Percentiles rank a stretch among this genome's conserved stretches.
phyloP scores from a whole-genome alignment of 2,888 invertebrate species.

The Amorpha juglandis region DNA sequence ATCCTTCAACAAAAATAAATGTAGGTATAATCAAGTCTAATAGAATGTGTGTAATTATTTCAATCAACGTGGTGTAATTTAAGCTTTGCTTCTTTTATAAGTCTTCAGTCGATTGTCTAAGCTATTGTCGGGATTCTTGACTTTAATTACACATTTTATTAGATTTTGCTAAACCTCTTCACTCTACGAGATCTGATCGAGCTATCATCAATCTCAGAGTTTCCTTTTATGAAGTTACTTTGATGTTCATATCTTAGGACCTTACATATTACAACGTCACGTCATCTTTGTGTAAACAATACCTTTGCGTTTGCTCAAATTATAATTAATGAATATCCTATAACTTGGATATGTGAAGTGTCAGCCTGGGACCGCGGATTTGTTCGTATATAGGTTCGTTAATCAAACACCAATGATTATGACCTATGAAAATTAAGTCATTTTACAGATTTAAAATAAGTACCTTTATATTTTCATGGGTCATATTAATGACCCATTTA shows the following conservation, averaged over 20 bases:
- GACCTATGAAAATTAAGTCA: too few relatives aligned
- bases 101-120: slow-evolving; percentile 52
- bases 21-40: slow-evolving; percentile 25
- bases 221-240: slow-evolving; percentile 27
- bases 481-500: too few relatives aligned
- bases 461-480: too few relatives aligned
- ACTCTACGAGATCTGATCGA: slow-evolving; percentile 15
- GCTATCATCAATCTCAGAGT: slow-evolving; percentile 8
- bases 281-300: slow-evolving; percentile 19
- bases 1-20: slow-evolving; percentile 12
- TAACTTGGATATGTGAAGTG: neutral
- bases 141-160: slow-evolving; percentile 52
- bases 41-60: slow-evolving; percentile 40
- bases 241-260: slow-evolving; percentile 24
- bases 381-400: neutral
- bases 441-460: too few relatives aligned
- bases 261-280: slow-evolving; percentile 12
- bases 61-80: slow-evolving; percentile 47
- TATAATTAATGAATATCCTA: slow-evolving; percentile 23
- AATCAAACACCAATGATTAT: too few relatives aligned
- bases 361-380: neutral
- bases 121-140: slow-evolving; percentile 51
- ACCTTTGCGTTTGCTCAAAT: slow-evolving; percentile 1
- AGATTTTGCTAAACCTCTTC: slow-evolving; percentile 29
- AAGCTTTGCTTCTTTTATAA: slow-evolving; percentile 49